A percentile compares a stretch with the other conserved stretches of the same genome.
Evolutionary conservation across 2,888 invertebrate species (phyloP).

Genomic region (Athrips mouffetella): DNA sequence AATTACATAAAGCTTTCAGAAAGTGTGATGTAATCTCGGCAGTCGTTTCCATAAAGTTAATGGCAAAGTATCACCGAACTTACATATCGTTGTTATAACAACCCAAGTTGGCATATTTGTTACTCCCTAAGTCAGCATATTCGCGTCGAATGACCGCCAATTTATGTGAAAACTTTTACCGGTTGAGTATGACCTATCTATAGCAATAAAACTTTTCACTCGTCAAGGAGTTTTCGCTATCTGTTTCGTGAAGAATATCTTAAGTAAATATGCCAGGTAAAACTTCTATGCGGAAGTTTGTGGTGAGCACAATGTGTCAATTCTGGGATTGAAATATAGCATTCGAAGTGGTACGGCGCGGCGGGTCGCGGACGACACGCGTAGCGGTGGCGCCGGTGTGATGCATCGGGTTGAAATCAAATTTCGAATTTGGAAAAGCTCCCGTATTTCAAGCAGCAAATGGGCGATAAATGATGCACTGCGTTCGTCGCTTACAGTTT

Average conservation of each 20-base stretch:
- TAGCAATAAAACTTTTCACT: conserved; percentile 72
- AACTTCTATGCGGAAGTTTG: conserved; percentile 69
- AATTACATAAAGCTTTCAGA: conserved; percentile 75
- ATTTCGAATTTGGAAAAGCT: conserved; percentile 29
- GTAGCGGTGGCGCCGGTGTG: conserved; percentile 77
- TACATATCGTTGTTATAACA: conserved; percentile 78
- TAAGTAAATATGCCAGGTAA: conserved; percentile 74
- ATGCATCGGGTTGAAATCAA: conserved; percentile 46
- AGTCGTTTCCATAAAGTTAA: conserved; percentile 77
- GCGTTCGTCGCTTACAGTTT: conserved; percentile 25
- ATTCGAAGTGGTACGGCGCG: conserved; percentile 34
- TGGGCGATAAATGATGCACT: conserved; percentile 27
- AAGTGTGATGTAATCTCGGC: conserved; percentile 75
- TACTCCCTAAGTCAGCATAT: conserved; percentile 77
- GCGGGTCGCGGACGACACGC: not conserved
- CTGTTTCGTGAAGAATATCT: conserved; percentile 63
- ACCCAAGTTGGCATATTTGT: conserved; percentile 78
- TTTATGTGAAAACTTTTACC: conserved; percentile 76
- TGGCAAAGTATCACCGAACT: conserved; percentile 76
- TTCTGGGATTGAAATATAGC: conserved; percentile 73
- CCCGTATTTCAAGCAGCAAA: conserved; percentile 41
- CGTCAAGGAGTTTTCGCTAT: conserved; percentile 66
- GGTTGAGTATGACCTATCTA: conserved; percentile 74
- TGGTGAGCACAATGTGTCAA: conserved; percentile 67
- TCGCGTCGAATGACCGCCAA: conserved; percentile 78